Evolutionary conservation across 1,140 invertebrate species (phyloP), one percentile per base, ranked within the genome.

Genomic region (Pachyrhynchus sulphureomaculatus): DNA sequence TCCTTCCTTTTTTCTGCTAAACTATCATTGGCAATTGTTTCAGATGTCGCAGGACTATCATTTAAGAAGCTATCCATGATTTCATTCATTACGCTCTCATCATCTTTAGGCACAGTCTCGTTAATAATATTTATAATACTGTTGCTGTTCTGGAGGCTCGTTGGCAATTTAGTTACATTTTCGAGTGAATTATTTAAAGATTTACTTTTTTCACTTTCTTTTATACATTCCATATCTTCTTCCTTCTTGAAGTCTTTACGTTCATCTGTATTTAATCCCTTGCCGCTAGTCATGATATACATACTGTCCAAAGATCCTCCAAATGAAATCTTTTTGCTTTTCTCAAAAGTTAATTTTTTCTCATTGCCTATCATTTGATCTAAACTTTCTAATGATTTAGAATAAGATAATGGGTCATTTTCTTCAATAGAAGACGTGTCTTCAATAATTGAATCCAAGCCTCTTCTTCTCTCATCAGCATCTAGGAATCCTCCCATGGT

Each of bases 401-500:
- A 2, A 6, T 29, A 29, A 10, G 26, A 29, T 29, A 29, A 42
- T 4, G 6, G 6, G 18, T 42, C 24, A 23, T 36, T 17, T 34
- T 57, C 55, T 1, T 55, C 53, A 21, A 15, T 13, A 2, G 13
- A 5, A 17, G 18, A 37, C 9, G 48, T 10, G 15, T 39, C 15
- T 37, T 62, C 60, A 9, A 62, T 9, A 15, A 63, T 63, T 0
- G 53, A 51, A n/a, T 63, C 61, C 8, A 63, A 37, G 10, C 9
- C 23, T 42, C 21, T 32, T 26, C n/a, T 23, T 44, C 9, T 10
- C n/a, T 23, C 17, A 8, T 61, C 42, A 24, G 37, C 20, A 9
- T 70, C 68, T 26, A 70, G 39, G 49, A 70, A 61, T 6, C 18
- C 56, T 5, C 66, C 64, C 10, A 68, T 41, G n/a, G 68, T 70